Evolutionary conservation across 2,113 vertebrate species (phyloP), one percentile per base, ranked within the genome.

Genomic region (Bambusicola thoracicus): DNA sequence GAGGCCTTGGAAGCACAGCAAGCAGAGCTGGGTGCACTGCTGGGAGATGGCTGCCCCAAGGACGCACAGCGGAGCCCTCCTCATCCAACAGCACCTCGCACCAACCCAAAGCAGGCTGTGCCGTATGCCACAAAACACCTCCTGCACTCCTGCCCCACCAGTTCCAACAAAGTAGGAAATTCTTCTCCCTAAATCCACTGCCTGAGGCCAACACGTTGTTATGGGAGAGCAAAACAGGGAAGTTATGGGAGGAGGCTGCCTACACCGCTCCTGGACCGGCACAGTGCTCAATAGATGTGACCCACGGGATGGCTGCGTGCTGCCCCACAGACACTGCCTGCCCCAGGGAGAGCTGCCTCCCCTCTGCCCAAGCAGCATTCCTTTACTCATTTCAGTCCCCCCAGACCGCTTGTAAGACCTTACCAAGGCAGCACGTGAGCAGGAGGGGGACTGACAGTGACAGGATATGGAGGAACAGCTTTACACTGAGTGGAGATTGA

Each of bases 241-340:
- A 8, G 48, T 25, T 25, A 49, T 14, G 48, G 48, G 22, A 24
- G 48, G 48, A 22, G 48, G 48, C 24, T 49, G 24, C 48, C 13
- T 49, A 13, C 48, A 25, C 22, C 22, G 24, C 15, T 4, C 48
- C 48, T 29, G 69, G 48, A 5, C 17, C 7, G 41, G 27, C 1
- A 9, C 0, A 8, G 11, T 10, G 43, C 66, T 18, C 38, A 6
- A 29, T 14, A 61, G 53, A 34, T 6, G 7, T 4, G 11, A 24
- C 27, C n/a, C 24, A 25, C 12, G 48, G 48, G 48, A 22, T 7
- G 18, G 2, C 48, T 7, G 29, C 6, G 10, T 38, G 3, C 19
- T 30, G 29, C 12, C n/a, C n/a, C n/a, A n/a, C n/a, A n/a, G 10
- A 15, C 0, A 2, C 9, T 7, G 40, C 41, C 49, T 1, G 36